Evolutionary conservation across 2,113 vertebrate species (phyloP).

Genomic region (Leptobrachium ailaonicum): DNA sequence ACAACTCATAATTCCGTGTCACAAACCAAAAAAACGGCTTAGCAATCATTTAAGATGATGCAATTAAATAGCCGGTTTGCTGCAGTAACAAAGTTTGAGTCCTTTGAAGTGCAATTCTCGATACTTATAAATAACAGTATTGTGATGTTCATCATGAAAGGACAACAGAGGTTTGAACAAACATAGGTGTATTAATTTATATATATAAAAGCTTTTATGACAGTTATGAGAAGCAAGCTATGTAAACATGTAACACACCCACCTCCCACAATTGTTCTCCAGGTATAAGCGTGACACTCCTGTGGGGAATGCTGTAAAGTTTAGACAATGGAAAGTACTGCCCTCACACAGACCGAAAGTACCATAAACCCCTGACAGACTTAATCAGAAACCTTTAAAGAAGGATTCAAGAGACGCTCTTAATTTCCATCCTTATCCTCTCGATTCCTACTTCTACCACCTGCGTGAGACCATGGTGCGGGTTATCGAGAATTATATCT

Average conservation of each 20-base stretch:
- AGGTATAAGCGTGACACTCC: slow-evolving; percentile 36
- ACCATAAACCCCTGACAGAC: slow-evolving; percentile 30
- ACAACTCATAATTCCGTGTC: neutral
- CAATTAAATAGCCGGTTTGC: slow-evolving; percentile 19
- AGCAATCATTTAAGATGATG: neutral
- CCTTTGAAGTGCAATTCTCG: slow-evolving; percentile 37
- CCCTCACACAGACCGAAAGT: slow-evolving; percentile 27
- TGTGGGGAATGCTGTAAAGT: slow-evolving; percentile 27
- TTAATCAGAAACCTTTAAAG: slow-evolving; percentile 31
- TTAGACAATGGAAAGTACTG: slow-evolving; percentile 30
- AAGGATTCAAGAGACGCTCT: slow-evolving; percentile 25
- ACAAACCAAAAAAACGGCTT: neutral
- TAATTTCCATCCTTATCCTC: neutral
- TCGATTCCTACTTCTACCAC: slow-evolving; percentile 2
- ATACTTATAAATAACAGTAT: slow-evolving; percentile 35
- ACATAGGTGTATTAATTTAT: slow-evolving; percentile 35
- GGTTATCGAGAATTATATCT: no score
- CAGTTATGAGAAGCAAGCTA: slow-evolving; percentile 44
- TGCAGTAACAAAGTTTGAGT: neutral
- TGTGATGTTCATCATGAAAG: slow-evolving; percentile 27
- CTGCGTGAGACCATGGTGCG: neutral
- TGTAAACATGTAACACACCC: slow-evolving; percentile 48
- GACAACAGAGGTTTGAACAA: slow-evolving; percentile 25
- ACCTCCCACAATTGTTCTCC: slow-evolving; percentile 47
- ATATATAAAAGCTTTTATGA: slow-evolving; percentile 23